A percentile compares a stretch with the other conserved stretches of the same genome.
Evolutionary conservation across 2,113 vertebrate species (phyloP).

Genomic region (Phyllopteryx taeniolatus): DNA sequence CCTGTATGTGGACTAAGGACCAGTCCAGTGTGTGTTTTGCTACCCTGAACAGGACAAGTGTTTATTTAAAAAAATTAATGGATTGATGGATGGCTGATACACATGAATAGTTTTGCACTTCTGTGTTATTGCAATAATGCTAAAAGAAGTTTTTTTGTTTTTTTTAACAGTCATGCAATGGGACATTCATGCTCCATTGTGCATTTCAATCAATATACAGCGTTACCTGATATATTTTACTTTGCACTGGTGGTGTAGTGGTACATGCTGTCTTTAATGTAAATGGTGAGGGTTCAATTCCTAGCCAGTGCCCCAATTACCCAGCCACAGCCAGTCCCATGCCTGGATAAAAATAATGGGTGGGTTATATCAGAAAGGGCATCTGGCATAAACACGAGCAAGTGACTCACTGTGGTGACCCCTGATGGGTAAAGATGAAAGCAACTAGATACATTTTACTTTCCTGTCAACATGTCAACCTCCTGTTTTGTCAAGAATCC

Average conservation of each 20-base stretch:
- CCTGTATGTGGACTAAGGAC: too few relatives aligned
- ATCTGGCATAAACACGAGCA: neutral
- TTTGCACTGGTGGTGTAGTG: neutral
- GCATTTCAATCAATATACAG: neutral
- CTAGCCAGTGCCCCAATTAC: neutral
- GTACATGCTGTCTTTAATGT: neutral
- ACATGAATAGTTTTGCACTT: neutral
- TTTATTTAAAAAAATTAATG: too few relatives aligned
- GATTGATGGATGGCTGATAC: too few relatives aligned
- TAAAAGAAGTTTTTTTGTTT: neutral
- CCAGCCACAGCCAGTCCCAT: too few relatives aligned
- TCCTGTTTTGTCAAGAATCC: neutral
- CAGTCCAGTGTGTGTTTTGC: neutral
- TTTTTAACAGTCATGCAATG: too few relatives aligned
- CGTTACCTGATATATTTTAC: neutral
- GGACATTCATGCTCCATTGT: neutral
- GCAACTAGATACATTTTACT: neutral
- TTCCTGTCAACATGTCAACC: neutral
- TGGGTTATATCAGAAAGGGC: neutral
- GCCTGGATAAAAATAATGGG: neutral
- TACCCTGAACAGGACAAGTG: neutral
- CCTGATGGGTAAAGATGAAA: neutral
- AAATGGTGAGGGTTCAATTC: neutral
- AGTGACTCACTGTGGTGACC: neutral
- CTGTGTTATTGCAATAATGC: neutral